Evolutionary conservation across 2,113 vertebrate species (phyloP).

Genomic region (Heterocephalus glaber): DNA sequence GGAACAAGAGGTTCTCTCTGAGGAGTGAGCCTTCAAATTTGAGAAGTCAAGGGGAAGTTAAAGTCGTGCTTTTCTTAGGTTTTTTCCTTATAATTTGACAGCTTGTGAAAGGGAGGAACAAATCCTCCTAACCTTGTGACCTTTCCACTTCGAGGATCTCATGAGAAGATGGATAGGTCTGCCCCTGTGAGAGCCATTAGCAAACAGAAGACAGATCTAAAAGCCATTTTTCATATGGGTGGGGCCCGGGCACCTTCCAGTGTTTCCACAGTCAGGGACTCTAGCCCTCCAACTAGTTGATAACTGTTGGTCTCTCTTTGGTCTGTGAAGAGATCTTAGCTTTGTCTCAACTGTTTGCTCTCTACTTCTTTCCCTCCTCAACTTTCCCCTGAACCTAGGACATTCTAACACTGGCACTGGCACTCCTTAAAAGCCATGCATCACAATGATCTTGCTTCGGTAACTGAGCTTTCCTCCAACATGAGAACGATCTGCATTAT

Average conservation of each 20-base stretch:
- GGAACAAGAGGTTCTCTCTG: not conserved
- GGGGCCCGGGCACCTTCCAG: rapidly evolving
- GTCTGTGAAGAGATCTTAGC: not conserved
- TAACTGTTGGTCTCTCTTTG: not conserved
- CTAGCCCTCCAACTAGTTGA: not conserved
- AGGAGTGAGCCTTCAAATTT: not conserved
- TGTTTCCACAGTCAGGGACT: not conserved
- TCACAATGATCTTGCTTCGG: not conserved
- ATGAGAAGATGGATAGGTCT: not conserved
- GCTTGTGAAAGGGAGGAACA: not conserved
- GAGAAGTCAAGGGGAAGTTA: not conserved
- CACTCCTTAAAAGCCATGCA: not conserved
- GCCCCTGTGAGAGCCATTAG: not conserved
- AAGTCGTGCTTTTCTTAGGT: not conserved
- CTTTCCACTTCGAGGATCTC: not conserved
- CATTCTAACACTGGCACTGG: not conserved
- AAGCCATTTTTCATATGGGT: rapidly evolving
- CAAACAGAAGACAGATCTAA: not conserved
- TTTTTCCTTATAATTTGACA: not conserved
- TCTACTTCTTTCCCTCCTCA: not conserved
- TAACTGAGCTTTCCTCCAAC: not conserved
- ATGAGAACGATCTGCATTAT: not conserved
- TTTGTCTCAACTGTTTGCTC: not conserved
- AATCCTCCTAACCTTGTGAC: not conserved
- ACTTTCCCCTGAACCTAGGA: not conserved